Evolutionary conservation across 2,113 vertebrate genomes (phyloP).

Genomic region (Sardina pilchardus): DNA sequence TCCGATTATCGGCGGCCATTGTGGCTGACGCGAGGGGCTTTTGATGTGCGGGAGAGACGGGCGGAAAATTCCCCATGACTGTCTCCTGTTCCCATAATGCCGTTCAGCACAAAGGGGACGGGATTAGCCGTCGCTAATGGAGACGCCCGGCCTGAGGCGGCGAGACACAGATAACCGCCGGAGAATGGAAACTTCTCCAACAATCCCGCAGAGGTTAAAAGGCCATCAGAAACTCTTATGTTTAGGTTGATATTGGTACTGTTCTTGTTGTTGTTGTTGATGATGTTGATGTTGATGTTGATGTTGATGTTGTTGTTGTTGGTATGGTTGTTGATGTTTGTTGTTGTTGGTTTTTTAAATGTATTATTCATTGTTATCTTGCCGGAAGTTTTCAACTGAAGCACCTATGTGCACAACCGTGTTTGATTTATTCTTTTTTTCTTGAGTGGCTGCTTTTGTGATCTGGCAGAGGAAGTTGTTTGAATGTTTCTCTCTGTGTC

Average conservation of each 20-base stretch:
- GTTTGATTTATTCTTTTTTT: slow-evolving; percentile 33
- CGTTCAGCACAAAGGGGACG: slow-evolving; percentile 29
- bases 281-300: background rate
- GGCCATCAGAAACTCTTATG: slow-evolving; percentile 29
- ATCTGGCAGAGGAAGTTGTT: background rate
- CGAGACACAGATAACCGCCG: slow-evolving; percentile 38
- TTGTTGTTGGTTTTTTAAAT: slow-evolving; percentile 11
- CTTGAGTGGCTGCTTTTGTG: slow-evolving; percentile 11
- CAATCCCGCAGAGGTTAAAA: slow-evolving; percentile 55
- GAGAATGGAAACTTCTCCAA: slow-evolving; percentile 36
- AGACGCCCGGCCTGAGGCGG: slow-evolving; percentile 29
- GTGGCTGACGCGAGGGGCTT: slow-evolving; percentile 31
- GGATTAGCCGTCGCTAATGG: slow-evolving; percentile 57
- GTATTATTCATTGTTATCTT: background rate
- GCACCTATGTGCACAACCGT: background rate
- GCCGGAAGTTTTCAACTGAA: background rate
- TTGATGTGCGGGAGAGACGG: slow-evolving; percentile 23
- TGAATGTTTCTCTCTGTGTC: background rate
- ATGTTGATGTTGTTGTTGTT: background rate
- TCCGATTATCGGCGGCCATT: slow-evolving; percentile 30
- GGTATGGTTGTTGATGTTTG: slow-evolving; percentile 60
- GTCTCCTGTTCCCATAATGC: slow-evolving; percentile 29
- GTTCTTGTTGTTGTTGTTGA: no score
- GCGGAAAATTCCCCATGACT: slow-evolving; percentile 22
- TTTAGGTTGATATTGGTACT: slow-evolving; percentile 11